Base-by-base conservation (phyloP, 2,888 invertebrate genomes). In the Leistus spinibarbis region DNA sequence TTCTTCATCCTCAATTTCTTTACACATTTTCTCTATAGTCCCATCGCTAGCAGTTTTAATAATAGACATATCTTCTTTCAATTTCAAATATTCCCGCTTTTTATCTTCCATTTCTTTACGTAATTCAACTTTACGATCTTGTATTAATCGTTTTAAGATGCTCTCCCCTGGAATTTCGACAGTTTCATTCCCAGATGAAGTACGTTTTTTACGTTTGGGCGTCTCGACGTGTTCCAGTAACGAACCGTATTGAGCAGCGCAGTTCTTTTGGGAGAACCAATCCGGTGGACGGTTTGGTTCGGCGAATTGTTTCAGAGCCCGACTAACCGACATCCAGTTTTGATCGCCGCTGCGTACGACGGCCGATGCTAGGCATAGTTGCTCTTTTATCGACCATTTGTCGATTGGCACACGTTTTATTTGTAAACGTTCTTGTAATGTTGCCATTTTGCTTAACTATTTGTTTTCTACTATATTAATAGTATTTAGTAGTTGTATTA, bases 201-300 rank as follows among this genome's bases (percentile, higher is more conserved):
- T 90, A 19, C 92, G 88, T 83, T 94, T 97, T 81, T 95, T 96
- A 0, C 95, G 88, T 86, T 94, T 96, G 0, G 95, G 95, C 5
- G 91, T 93, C 83, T 94, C 96, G 10, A 93, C 92, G 84, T 93
- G 92, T 81, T 95, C 95, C 17, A 96, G 84, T 5, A 96, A 84
- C 19, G 91, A 90, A 13, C 93, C 92, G 85, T 97, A 98, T 82
- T 97, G 97, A 0, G 94, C 91, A 0, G 96, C 96, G 86, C 97
- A 97, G 79, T 92, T 92, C 85, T 93, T 94, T 82, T 95, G 95
- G 0, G 95, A 95, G 83, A 96, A 97, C 96, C 95, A 97, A 82
- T 94, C 97, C 0, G 88, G 86, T 0, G 93, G 94, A 76, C 95
- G 87, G 79, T 91, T 91, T 62, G 92, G 87, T 79, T 95, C 95